Base-by-base conservation (phyloP, 2,888 invertebrate species). In the Pachycephus smyrnensis region DNA sequence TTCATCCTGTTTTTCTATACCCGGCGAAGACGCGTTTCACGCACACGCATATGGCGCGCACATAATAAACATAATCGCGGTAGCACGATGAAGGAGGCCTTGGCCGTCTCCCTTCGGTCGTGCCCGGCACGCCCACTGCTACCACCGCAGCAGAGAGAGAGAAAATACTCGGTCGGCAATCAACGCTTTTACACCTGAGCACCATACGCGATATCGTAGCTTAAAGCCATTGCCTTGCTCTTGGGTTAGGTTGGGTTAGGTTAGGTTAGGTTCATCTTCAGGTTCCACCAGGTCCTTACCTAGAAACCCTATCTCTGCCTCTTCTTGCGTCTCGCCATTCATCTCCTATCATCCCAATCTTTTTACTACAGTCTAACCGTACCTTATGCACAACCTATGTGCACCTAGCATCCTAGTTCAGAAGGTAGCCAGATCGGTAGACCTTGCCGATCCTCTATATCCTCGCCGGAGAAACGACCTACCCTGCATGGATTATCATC, bases 101-200 rank as follows among this genome's bases (percentile, higher is more conserved):
- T 90, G 89, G 89, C 85, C 86, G 88, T 88, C 89, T 90, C 86
- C 89, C 89, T 88, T 87, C 88, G 87, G 88, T 89, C 88, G 88
- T 89, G 89, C 86, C 86, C 82, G 90, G 88, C 89, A 89, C 90
- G 90, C 90, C 90, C 89, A 90, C 89, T 85, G 89, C 89, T 90
- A 88, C 90, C 87, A 87, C 86, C 87, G 85, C 85, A 83, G 82
- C 82, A 82, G 83, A 81, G 83, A 85, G 84, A 87, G 87, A 88
- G 88, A 90, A 88, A 88, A 88, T 88, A 86, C 87, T 88, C 85
- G 86, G 84, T 83, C 87, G 84, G 90, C 89, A 90, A 90, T 90
- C 90, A 90, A 90, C 90, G 87, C 88, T 90, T 90, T 90, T 89
- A 90, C 90, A 90, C 90, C 90, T 88, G 89, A 89, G 88, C 87